These are phyloP conservation scores for Conchocele bisecta DNA, from an alignment of 2,888 invertebrate genomes.

Conservation along the genomic window DNA sequence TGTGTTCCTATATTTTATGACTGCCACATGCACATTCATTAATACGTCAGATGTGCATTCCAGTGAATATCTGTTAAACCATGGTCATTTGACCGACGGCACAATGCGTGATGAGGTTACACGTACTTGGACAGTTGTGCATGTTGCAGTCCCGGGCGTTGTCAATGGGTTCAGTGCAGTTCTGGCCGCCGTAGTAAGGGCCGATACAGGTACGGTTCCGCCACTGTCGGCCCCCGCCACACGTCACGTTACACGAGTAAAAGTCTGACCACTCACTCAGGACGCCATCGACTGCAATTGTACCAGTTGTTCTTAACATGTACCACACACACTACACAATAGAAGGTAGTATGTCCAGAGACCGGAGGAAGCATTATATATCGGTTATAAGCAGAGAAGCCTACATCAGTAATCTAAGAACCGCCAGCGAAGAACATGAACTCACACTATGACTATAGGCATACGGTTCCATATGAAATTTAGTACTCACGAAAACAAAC, in stretches of 20 bases:
- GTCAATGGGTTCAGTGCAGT: conserved; percentile 67
- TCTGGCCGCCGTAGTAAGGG: conserved; percentile 72
- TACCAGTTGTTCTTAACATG: not conserved
- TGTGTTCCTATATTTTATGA: no score
- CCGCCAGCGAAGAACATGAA: not conserved
- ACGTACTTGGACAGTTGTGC: conserved; percentile 77
- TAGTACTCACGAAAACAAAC: no score
- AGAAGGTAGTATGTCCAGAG: not conserved
- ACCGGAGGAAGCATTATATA: not conserved
- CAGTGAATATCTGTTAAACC: no score
- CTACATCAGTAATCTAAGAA: not conserved
- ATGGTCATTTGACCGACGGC: no score
- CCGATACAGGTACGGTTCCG: conserved; percentile 68
- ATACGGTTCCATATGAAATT: no score
- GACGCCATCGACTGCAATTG: conserved; percentile 70
- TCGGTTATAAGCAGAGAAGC: not conserved
- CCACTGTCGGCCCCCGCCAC: conserved; percentile 71
- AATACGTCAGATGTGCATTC: no score
- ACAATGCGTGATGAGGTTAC: no score
- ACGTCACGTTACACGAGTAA: conserved; percentile 70
- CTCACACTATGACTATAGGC: no score
- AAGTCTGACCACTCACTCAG: conserved; percentile 69
- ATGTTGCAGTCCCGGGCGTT: conserved; percentile 72
- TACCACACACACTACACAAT: not conserved
- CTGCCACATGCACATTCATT: no score